phyloP scores from a whole-genome alignment of 2,888 invertebrate genomes.

The Tortricodes alternella region DNA sequence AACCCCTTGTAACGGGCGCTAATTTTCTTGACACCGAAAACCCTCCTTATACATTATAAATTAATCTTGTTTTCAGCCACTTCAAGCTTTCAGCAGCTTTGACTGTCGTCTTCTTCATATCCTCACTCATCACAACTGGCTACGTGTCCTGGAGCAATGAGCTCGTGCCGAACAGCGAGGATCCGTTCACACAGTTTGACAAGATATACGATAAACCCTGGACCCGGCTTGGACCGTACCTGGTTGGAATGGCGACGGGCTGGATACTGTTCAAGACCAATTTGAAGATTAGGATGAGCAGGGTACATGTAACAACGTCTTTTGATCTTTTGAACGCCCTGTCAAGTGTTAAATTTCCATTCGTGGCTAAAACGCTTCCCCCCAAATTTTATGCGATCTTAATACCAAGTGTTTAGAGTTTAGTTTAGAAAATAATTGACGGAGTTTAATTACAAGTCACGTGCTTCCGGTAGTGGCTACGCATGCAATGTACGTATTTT shows the following conservation, averaged over 20 bases:
- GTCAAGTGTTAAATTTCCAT: too few relatives aligned
- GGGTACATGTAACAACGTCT: conserved; percentile 70
- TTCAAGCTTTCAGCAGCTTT: conserved; percentile 89
- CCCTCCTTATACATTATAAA: not conserved
- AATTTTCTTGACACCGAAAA: not conserved
- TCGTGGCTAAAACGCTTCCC: too few relatives aligned
- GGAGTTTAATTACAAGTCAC: too few relatives aligned
- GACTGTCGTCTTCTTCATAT: conserved; percentile 85
- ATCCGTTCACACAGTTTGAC: conserved; percentile 92
- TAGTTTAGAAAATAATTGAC: too few relatives aligned
- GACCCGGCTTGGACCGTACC: conserved; percentile 92
- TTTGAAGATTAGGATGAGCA: conserved; percentile 88
- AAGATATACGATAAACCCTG: conserved; percentile 95
- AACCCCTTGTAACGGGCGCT: too few relatives aligned
- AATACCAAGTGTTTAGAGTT: too few relatives aligned
- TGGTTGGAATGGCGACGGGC: conserved; percentile 92
- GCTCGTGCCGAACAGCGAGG: conserved; percentile 90
- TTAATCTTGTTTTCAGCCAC: conserved; percentile 77
- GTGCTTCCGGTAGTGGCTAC: too few relatives aligned
- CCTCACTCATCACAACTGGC: conserved; percentile 91
- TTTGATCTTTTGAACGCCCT: too few relatives aligned
- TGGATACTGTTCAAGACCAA: conserved; percentile 93
- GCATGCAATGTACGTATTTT: too few relatives aligned
- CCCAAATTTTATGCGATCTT: too few relatives aligned
- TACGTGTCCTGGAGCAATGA: conserved; percentile 90